Percentiles rank a stretch among this genome's conserved stretches.
These are phyloP conservation scores for Encarsia formosa DNA, from an alignment of 2,888 invertebrate species.

Conservation along the genomic window DNA sequence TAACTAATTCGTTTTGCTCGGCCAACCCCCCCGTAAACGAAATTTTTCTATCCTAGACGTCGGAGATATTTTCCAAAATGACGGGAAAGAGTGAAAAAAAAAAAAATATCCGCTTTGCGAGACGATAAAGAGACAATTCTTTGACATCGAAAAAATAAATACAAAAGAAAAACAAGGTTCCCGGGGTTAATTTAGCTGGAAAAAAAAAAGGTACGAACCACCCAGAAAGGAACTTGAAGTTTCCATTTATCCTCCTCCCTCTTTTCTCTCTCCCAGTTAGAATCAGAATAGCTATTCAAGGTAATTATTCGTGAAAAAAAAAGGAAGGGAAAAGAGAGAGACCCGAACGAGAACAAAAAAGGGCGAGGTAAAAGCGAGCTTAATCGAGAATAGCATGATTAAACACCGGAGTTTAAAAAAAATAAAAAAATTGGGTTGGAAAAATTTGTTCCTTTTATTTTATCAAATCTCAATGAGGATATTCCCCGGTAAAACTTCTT, in stretches of 20 bases:
- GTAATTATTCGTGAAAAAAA: conserved; percentile 23
- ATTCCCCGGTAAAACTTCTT: no score
- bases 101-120: no score
- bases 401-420: conserved; percentile 5
- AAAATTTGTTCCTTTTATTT: no score
- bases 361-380: conserved; percentile 13
- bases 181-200: no score
- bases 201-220: not conserved
- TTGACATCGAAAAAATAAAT: not conserved
- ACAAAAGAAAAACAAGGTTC: not conserved
- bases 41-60: no score
- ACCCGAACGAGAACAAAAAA: not conserved
- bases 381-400: conserved; percentile 23
- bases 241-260: not conserved
- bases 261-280: conserved; percentile 4
- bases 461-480: no score
- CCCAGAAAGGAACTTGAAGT: conserved; percentile 12
- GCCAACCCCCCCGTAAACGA: no score
- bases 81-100: no score
- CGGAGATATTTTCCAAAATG: no score
- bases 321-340: not conserved
- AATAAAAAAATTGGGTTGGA: no score
- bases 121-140: not conserved
- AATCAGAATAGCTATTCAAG: conserved; percentile 18
- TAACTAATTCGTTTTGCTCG: no score